phyloP scores from a whole-genome alignment of 1,140 invertebrate genomes.

The Notospermus geniculatus region DNA sequence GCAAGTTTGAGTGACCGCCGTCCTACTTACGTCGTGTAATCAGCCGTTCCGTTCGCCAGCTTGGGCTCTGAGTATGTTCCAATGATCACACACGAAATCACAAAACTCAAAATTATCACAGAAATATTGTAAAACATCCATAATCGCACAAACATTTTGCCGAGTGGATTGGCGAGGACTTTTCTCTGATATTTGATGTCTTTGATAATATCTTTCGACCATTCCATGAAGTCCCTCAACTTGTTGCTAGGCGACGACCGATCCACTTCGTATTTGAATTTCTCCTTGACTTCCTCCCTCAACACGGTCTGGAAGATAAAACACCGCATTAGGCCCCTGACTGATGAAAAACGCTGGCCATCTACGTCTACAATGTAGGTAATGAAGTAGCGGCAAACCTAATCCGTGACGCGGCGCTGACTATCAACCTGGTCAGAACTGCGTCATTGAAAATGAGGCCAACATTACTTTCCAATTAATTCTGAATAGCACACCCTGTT shows the following conservation, averaged over 20 bases:
- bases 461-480: no score
- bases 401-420: no score
- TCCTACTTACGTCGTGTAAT: conserved; percentile 13
- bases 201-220: conserved; percentile 49
- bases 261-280: conserved; percentile 52
- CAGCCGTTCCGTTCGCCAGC: conserved; percentile 8
- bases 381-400: no score
- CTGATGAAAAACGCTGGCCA: no score
- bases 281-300: conserved; percentile 52
- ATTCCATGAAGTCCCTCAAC: conserved; percentile 50
- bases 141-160: conserved; percentile 33
- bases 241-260: conserved; percentile 52
- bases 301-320: conserved; percentile 41
- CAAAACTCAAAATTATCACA: conserved; percentile 30
- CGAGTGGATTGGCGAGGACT: conserved; percentile 36
- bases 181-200: conserved; percentile 50
- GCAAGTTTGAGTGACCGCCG: no score
- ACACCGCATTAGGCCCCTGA: no score
- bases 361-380: no score
- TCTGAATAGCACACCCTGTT: no score
- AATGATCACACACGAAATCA: conserved; percentile 32
- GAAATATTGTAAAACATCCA: conserved; percentile 35
- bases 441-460: no score
- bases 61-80: conserved; percentile 30
- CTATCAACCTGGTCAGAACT: no score